A percentile compares a stretch with the other conserved stretches of the same genome.
These are phyloP conservation scores for Phoxinus dragarum DNA, from an alignment of 2,797 vertebrate species.

Conservation along the genomic window DNA sequence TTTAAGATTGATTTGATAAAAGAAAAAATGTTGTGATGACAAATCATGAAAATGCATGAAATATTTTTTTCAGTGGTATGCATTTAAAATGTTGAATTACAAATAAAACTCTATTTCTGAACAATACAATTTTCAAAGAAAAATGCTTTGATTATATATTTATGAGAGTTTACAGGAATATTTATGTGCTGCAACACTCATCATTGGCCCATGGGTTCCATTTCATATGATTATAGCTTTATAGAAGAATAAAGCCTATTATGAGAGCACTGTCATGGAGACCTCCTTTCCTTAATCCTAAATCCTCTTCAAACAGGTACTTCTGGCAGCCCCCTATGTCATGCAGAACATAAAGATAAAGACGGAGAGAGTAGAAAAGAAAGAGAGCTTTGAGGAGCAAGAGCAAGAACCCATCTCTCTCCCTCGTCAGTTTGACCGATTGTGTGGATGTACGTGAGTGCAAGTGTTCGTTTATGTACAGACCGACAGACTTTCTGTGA, in stretches of 20 bases:
- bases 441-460: constrained; percentile 3
- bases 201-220: constrained; percentile 30
- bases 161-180: not conserved
- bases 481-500: constrained; percentile 55
- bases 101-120: not conserved
- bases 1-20: not conserved
- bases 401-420: constrained; percentile 18
- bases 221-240: constrained; percentile 58
- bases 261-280: constrained; percentile 42
- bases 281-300: constrained; percentile 46
- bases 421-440: not conserved
- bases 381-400: not conserved
- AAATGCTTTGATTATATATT: not conserved
- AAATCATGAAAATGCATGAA: too few relatives aligned
- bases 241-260: constrained; percentile 51
- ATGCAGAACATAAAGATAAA: constrained; percentile 14
- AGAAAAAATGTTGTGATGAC: too few relatives aligned
- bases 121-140: not conserved
- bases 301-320: constrained; percentile 50
- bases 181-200: not conserved
- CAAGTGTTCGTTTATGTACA: constrained; percentile 51
- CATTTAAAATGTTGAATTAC: not conserved
- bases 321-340: constrained; percentile 17
- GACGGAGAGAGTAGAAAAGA: not conserved
- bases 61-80: not conserved